These are phyloP conservation scores for Drosophila niveifrons DNA, from an alignment of 2,888 invertebrate species.

Conservation along the genomic window DNA sequence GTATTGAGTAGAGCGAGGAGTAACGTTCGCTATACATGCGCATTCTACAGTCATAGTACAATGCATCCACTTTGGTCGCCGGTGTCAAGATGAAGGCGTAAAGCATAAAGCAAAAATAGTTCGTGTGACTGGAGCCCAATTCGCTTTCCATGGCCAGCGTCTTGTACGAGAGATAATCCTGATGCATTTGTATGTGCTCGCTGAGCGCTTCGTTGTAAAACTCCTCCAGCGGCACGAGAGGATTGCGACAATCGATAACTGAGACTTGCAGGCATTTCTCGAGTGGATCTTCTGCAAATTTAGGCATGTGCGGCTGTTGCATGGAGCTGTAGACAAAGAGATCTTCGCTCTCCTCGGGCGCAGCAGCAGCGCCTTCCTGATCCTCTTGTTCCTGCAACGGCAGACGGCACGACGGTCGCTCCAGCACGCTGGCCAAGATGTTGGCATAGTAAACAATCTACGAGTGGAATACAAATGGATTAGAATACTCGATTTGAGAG, in stretches of 20 bases:
- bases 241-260: conserved; percentile 90
- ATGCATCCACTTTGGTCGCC: conserved; percentile 95
- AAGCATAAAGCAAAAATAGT: conserved; percentile 95
- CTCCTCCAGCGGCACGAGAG: conserved; percentile 93
- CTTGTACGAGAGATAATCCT: conserved; percentile 96
- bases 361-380: conserved; percentile 31
- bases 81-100: conserved; percentile 96
- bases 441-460: conserved; percentile 94
- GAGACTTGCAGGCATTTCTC: conserved; percentile 90
- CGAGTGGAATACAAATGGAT: neutral
- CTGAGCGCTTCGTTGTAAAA: conserved; percentile 98
- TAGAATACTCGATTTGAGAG: neutral
- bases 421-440: conserved; percentile 93
- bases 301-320: conserved; percentile 79
- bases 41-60: conserved; percentile 97
- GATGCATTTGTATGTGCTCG: conserved; percentile 96
- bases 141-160: conserved; percentile 86
- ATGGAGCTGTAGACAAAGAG: conserved; percentile 83
- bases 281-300: conserved; percentile 85
- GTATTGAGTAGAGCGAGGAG: conserved; percentile 90
- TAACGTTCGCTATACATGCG: conserved; percentile 97
- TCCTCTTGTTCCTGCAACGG: conserved; percentile 49
- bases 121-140: conserved; percentile 83
- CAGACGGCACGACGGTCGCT: conserved; percentile 87
- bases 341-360: conserved; percentile 82